These are phyloP conservation scores for Grapholita molesta DNA, from an alignment of 1,140 invertebrate species.

Conservation along the genomic window DNA sequence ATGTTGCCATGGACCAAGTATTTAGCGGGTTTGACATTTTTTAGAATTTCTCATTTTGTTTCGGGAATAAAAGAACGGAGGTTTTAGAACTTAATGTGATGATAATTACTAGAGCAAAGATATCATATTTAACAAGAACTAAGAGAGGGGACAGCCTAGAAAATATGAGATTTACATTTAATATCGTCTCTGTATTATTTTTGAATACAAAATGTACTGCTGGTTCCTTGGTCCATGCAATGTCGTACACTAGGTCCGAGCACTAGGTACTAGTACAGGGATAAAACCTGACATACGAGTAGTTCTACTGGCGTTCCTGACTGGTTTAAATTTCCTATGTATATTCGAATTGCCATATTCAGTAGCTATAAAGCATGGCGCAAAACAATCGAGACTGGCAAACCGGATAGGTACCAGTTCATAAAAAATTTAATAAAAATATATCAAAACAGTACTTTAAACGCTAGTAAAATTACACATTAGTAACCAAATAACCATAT, in stretches of 20 bases:
- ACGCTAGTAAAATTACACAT: background rate
- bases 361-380: too few relatives aligned
- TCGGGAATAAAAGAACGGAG: background rate
- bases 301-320: background rate
- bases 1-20: background rate
- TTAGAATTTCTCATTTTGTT: background rate
- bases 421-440: too few relatives aligned
- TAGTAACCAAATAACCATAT: background rate
- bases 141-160: too few relatives aligned
- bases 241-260: background rate
- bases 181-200: background rate
- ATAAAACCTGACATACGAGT: background rate
- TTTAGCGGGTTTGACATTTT: background rate
- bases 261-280: background rate
- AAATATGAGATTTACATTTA: background rate
- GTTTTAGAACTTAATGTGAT: too few relatives aligned
- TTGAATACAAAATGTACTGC: background rate
- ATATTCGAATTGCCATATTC: background rate
- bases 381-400: background rate
- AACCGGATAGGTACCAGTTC: too few relatives aligned
- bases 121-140: too few relatives aligned
- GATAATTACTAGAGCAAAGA: too few relatives aligned
- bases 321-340: background rate
- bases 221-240: background rate
- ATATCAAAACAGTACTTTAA: background rate